A percentile compares a stretch with the other conserved stretches of the same genome.
phyloP scores from a whole-genome alignment of 2,797 vertebrate genomes.

The Remorina albescens region DNA sequence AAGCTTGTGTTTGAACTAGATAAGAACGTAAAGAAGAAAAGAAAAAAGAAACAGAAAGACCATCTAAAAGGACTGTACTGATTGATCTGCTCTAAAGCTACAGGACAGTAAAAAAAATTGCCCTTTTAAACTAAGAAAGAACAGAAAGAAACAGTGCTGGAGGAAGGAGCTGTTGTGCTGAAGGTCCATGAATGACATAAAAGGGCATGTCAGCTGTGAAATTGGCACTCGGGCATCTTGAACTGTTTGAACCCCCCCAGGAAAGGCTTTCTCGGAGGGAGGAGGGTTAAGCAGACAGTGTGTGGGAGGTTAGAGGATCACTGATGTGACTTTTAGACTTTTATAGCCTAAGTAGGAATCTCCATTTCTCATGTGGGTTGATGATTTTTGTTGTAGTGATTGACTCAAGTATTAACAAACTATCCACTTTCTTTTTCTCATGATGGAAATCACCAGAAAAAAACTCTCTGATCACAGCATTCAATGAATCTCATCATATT shows the following conservation, averaged over 20 bases:
- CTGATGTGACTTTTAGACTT: conserved; percentile 35
- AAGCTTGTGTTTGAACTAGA: conserved; percentile 41
- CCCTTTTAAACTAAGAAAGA: conserved; percentile 53
- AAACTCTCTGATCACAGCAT: not conserved
- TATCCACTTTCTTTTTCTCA: not conserved
- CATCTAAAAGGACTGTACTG: conserved; percentile 41
- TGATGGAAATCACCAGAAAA: not conserved
- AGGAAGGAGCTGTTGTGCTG: conserved; percentile 30
- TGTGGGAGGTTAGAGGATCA: conserved; percentile 5
- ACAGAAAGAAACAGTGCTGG: conserved; percentile 30
- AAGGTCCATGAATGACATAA: conserved; percentile 71
- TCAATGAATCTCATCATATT: conserved; percentile 4
- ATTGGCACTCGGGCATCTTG: conserved; percentile 80
- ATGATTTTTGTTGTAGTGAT: conserved; percentile 12
- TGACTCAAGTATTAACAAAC: not conserved
- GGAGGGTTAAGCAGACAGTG: conserved; percentile 45
- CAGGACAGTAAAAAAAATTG: conserved; percentile 31
- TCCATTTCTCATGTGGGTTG: not conserved
- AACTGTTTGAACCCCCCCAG: conserved; percentile 68
- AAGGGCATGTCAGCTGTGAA: conserved; percentile 82
- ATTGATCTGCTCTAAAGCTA: conserved; percentile 66
- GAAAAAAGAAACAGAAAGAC: conserved; percentile 36
- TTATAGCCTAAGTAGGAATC: not conserved
- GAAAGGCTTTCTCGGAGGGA: conserved; percentile 50
- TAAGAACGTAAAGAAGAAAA: conserved; percentile 17